Conservation (phyloP, 2,113 vertebrate species). For the Porphyrio hochstetteri region DNA sequence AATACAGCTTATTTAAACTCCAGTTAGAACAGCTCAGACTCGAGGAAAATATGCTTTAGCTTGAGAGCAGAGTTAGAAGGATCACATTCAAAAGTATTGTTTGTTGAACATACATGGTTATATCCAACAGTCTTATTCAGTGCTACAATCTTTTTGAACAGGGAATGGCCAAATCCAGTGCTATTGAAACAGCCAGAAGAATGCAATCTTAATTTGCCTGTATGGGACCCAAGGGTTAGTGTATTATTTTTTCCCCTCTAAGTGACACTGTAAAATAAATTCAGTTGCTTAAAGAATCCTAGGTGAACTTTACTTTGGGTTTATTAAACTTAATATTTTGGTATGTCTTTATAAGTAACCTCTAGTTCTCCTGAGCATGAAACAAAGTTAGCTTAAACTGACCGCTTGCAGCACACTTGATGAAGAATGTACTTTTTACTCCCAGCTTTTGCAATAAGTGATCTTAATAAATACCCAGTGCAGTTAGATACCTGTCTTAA, state of each 20-base stretch:
- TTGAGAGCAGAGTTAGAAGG: conserved; percentile 48
- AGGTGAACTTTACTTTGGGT: conserved; percentile 40
- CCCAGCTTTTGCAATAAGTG: conserved; percentile 11
- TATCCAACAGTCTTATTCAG: conserved; percentile 81
- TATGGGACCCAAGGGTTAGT: conserved; percentile 93
- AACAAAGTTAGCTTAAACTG: conserved; percentile 40
- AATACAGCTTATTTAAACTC: background rate
- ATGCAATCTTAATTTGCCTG: conserved; percentile 89
- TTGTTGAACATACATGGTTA: conserved; percentile 73
- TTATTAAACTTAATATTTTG: conserved; percentile 34
- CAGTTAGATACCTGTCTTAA: background rate
- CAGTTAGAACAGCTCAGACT: background rate
- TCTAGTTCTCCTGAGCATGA: conserved; percentile 42
- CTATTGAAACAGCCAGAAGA: conserved; percentile 89
- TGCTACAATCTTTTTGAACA: conserved; percentile 84
- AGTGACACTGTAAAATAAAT: conserved; percentile 76
- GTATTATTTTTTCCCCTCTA: conserved; percentile 82
- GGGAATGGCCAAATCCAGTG: conserved; percentile 93
- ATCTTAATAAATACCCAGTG: conserved; percentile 53
- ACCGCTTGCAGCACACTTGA: background rate
- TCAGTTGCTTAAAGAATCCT: conserved; percentile 60
- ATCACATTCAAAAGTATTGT: conserved; percentile 68
- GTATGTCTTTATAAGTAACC: conserved; percentile 31
- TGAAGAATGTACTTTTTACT: conserved; percentile 32
- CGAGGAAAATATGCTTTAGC: conserved; percentile 6